Evolutionary conservation across 2,797 vertebrate genomes (phyloP), one percentile per base, ranked within the genome.

Genomic region (Salarias fasciatus): DNA sequence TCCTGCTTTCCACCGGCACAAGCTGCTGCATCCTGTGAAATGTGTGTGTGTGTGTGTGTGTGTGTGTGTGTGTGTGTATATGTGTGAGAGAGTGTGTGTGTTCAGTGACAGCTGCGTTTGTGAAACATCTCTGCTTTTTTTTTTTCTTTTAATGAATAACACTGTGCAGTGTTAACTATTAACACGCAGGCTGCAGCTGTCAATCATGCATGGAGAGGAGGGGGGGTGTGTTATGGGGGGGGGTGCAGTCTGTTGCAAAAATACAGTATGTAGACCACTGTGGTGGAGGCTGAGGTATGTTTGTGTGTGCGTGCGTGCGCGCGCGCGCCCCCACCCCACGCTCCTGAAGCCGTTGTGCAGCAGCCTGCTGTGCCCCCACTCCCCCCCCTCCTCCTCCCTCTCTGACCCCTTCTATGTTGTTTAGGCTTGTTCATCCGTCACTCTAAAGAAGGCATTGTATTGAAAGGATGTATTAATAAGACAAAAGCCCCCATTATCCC

Each of bases 401-500:
- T 36, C 48, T 83, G 83, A 85, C 74, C 88, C 75, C 71, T 79
- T 52, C 65, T 49, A 86, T 72, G 88, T 79, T 88, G 87, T 86
- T 64, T 82, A 58, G 86, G 86, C 88, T 88, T 88, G 85, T 85
- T 90, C 90, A 92, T 90, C 86, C 86, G 83, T 91, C 90, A 86
- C 79, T 83, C 85, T 82, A 85, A 84, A 82, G 83, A 84, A 84
- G 73, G 79, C 90, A 91, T 92, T 92, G 91, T 92, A 72, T 81
- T 86, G 88, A 71, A 85, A 92, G 88, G 86, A 89, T 88, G 84
- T 84, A 90, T 91, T 91, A 92, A 92, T 92, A 89, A 93, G 90
- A 94, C 91, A 93, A 94, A 91, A 90, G 90, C 69, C 67, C 63
- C 88, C 85, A 86, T 91, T 91, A 89, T 90, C 77, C 83, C 62